phyloP scores from a whole-genome alignment of 1,140 invertebrate genomes.

The Drosophila aff. region DNA sequence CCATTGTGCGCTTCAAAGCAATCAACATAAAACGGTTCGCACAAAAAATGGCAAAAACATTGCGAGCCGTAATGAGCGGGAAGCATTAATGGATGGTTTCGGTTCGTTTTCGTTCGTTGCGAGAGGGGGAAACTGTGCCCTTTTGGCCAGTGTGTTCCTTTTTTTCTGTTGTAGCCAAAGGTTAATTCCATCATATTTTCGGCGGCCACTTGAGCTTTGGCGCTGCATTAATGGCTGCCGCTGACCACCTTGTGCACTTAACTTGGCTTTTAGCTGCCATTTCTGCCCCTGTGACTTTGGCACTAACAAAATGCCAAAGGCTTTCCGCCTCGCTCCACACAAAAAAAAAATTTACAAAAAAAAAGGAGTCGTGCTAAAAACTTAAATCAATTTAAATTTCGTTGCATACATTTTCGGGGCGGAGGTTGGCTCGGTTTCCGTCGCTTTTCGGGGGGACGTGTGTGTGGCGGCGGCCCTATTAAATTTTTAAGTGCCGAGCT shows the following conservation, averaged over 20 bases:
- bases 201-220: conserved; percentile 18
- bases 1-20: conserved; percentile 67
- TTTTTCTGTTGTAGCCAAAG: conserved; percentile 1
- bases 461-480: conserved; percentile 58
- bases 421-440: conserved; percentile 7
- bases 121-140: background rate
- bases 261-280: conserved; percentile 46
- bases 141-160: background rate
- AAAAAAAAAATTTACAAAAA: background rate
- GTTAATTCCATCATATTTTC: conserved; percentile 41
- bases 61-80: conserved; percentile 35
- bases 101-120: conserved; percentile 12
- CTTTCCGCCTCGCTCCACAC: conserved; percentile 30
- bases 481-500: conserved; percentile 80
- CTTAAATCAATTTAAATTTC: conserved; percentile 75
- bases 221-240: conserved; percentile 30
- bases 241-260: conserved; percentile 50
- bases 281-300: conserved; percentile 43
- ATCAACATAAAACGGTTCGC: conserved; percentile 60
- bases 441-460: conserved; percentile 4
- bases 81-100: conserved; percentile 13
- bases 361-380: conserved; percentile 17
- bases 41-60: conserved; percentile 43
- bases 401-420: conserved; percentile 49
- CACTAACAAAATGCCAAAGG: conserved; percentile 48